Evolutionary conservation across 2,113 vertebrate species (phyloP).

Genomic region (Agelaius tricolor): DNA sequence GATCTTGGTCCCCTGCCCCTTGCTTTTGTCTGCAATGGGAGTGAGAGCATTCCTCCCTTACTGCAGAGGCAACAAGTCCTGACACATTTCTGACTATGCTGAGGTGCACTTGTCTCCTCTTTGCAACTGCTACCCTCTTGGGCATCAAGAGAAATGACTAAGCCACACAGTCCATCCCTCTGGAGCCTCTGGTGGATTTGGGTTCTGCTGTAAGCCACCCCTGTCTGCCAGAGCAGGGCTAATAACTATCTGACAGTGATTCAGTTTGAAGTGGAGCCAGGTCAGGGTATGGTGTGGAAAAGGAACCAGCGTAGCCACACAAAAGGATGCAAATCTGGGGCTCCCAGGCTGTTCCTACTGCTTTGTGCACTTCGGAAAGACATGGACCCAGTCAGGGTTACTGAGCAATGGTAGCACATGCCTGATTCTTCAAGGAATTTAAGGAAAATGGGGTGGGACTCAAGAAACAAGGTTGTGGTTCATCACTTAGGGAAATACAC

Average conservation of each 20-base stretch:
- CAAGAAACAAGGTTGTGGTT: neutral
- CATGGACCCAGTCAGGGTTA: neutral
- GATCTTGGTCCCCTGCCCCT: neutral
- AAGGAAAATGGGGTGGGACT: neutral
- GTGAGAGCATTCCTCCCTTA: neutral
- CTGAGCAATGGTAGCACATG: neutral
- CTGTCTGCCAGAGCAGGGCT: neutral
- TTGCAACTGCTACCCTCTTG: neutral
- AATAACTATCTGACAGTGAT: neutral
- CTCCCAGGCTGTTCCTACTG: neutral
- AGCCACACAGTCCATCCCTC: neutral
- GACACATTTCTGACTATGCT: neutral
- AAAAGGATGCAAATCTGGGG: neutral
- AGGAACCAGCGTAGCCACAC: fast-evolving
- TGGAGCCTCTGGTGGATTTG: neutral
- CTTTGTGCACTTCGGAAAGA: neutral
- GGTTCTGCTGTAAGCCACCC: neutral
- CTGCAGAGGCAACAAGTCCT: neutral
- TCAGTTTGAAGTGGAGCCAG: neutral
- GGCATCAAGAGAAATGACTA: neutral
- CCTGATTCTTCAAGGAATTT: neutral
- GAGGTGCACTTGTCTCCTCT: neutral
- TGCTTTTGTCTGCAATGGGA: neutral
- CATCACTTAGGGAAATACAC: neutral
- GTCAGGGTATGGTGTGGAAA: neutral